These are phyloP conservation scores for Anolis apletophallus DNA, from an alignment of 2,797 vertebrate genomes.

Conservation along the genomic window DNA sequence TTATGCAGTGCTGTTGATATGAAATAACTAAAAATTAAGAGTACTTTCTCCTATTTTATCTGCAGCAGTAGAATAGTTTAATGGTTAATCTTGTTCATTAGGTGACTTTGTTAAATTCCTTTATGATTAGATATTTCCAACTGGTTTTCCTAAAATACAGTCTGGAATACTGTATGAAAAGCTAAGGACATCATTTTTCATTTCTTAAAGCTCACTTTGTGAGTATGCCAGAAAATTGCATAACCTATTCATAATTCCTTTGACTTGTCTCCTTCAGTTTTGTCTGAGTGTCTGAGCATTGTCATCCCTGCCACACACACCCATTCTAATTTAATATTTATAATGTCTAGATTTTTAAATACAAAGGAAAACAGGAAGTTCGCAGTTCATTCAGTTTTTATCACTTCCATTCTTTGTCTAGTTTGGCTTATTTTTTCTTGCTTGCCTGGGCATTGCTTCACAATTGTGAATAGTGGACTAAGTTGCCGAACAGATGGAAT, in stretches of 20 bases:
- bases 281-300: constrained; percentile 60
- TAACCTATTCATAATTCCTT: constrained; percentile 56
- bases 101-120: neutral
- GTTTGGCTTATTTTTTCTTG: constrained; percentile 51
- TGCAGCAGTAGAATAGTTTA: neutral
- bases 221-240: constrained; percentile 51
- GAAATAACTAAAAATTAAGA: too few species aligned
- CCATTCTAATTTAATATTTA: constrained; percentile 35
- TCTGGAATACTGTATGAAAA: constrained; percentile 32
- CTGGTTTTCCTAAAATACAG: constrained; percentile 2
- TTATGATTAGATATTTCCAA: neutral
- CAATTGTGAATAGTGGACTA: constrained; percentile 53
- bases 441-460: constrained; percentile 60
- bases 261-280: constrained; percentile 68
- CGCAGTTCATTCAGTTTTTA: constrained; percentile 61
- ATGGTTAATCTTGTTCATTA: neutral
- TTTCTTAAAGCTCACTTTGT: constrained; percentile 13
- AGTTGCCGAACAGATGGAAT: constrained; percentile 63
- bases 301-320: constrained; percentile 41
- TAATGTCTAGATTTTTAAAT: constrained; percentile 52
- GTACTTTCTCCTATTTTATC: neutral
- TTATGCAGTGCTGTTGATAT: too few species aligned
- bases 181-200: neutral
- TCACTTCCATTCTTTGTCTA: constrained; percentile 59
- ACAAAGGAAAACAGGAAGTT: constrained; percentile 51